Conservation (phyloP, 2,113 vertebrate genomes). For the zebrafish (Danio rerio) region DNA sequence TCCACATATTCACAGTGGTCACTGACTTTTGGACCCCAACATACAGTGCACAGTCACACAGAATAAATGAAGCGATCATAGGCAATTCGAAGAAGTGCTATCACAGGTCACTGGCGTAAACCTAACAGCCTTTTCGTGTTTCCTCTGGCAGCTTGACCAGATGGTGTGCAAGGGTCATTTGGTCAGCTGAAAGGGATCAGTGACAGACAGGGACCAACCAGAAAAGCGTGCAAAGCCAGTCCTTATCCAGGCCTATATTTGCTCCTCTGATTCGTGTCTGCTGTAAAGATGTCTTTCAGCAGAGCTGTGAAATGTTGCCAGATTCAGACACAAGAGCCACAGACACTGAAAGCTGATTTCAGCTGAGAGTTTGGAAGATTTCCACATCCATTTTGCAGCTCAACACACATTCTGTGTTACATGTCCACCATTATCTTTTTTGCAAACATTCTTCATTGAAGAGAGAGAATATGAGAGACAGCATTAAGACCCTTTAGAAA, state of each 20-base stretch:
- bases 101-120: background rate
- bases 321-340: background rate
- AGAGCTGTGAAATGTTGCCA: slow-evolving; percentile 27
- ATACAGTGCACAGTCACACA: background rate
- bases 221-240: background rate
- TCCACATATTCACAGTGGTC: background rate
- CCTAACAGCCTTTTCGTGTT: background rate
- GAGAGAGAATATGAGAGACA: too few relatives aligned
- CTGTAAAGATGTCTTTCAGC: background rate
- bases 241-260: background rate
- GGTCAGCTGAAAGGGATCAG: background rate
- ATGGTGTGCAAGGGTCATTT: background rate
- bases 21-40: background rate
- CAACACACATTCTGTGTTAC: background rate
- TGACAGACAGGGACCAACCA: background rate
- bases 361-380: background rate
- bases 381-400: background rate
- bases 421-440: background rate
- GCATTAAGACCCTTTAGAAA: too few relatives aligned
- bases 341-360: background rate
- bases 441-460: too few relatives aligned
- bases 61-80: background rate
- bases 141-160: background rate
- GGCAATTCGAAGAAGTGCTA: background rate
- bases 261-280: background rate